phyloP scores from a whole-genome alignment of 2,797 vertebrate genomes.

The Ctenopoma kingsleyae region DNA sequence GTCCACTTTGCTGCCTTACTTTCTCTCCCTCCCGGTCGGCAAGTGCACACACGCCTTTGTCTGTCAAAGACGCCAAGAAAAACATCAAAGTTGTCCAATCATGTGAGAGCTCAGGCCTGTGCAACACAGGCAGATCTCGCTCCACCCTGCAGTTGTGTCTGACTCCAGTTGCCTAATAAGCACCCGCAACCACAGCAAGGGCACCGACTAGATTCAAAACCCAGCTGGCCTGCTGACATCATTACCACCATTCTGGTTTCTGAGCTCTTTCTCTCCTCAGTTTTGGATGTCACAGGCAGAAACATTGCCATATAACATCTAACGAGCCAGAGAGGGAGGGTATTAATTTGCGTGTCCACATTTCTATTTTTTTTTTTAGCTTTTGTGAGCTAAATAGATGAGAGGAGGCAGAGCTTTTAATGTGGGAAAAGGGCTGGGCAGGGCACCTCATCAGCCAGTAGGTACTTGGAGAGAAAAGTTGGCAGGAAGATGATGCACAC shows the following conservation, averaged over 20 bases:
- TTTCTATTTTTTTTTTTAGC: slow-evolving; percentile 58
- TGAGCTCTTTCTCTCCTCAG: slow-evolving; percentile 30
- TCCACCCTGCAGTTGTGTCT: slow-evolving; percentile 77
- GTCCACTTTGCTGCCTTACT: slow-evolving; percentile 38
- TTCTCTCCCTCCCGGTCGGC: slow-evolving; percentile 52
- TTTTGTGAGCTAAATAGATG: slow-evolving; percentile 34
- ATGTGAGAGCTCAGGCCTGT: slow-evolving; percentile 39
- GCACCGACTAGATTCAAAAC: slow-evolving; percentile 61
- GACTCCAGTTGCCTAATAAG: slow-evolving; percentile 75
- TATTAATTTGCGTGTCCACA: slow-evolving; percentile 36
- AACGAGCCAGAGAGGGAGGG: slow-evolving; percentile 15
- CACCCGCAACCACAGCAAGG: slow-evolving; percentile 72
- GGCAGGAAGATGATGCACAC: slow-evolving; percentile 62
- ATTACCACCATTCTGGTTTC: slow-evolving; percentile 51
- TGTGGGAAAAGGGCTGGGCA: slow-evolving; percentile 44
- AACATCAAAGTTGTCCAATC: slow-evolving; percentile 73
- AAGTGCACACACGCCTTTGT: slow-evolving; percentile 76
- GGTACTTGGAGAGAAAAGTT: slow-evolving; percentile 42
- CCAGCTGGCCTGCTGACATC: slow-evolving; percentile 76
- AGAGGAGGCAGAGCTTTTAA: slow-evolving; percentile 45
- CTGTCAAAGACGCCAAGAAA: slow-evolving; percentile 73
- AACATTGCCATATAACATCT: slow-evolving; percentile 26
- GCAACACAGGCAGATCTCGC: slow-evolving; percentile 55
- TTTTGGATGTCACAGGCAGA: slow-evolving; percentile 50
- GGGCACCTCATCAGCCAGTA: slow-evolving; percentile 38